phyloP scores from a whole-genome alignment of 2,888 invertebrate species.

The Caenorhabditis becei region DNA sequence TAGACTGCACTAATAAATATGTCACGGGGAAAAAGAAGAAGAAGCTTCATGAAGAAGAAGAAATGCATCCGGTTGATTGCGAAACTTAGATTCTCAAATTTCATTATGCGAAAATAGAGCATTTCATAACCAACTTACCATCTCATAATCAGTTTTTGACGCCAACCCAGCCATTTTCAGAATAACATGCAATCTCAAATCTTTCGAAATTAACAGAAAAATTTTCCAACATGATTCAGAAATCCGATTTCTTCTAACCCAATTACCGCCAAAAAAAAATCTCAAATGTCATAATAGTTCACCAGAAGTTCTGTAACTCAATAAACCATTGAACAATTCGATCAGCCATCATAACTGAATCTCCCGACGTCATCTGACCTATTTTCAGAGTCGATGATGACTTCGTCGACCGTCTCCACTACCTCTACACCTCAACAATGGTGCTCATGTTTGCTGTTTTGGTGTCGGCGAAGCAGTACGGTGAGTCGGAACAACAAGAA shows the following conservation, averaged over 20 bases:
- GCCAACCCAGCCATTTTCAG: no score
- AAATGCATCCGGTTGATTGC: not conserved
- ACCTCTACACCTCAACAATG: constrained; percentile 81
- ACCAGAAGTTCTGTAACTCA: not conserved
- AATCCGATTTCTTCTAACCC: no score
- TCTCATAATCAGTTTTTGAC: no score
- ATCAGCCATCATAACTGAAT: not conserved
- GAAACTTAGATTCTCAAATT: not conserved
- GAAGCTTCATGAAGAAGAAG: not conserved
- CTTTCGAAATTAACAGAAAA: no score
- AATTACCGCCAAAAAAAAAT: no score
- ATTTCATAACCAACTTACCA: no score
- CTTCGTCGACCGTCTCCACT: constrained; percentile 80
- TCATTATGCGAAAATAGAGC: not conserved
- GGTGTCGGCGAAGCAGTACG: constrained; percentile 83
- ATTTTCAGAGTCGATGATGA: constrained; percentile 79
- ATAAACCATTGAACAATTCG: not conserved
- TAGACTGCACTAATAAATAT: constrained; percentile 3
- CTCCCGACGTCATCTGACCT: not conserved
- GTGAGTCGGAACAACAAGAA: constrained; percentile 57
- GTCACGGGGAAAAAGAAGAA: no score
- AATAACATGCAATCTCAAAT: no score
- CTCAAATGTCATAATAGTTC: no score
- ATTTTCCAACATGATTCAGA: no score
- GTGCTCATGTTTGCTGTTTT: constrained; percentile 83